Conservation (phyloP, 2,113 vertebrate species). For the Cacatua alba region DNA sequence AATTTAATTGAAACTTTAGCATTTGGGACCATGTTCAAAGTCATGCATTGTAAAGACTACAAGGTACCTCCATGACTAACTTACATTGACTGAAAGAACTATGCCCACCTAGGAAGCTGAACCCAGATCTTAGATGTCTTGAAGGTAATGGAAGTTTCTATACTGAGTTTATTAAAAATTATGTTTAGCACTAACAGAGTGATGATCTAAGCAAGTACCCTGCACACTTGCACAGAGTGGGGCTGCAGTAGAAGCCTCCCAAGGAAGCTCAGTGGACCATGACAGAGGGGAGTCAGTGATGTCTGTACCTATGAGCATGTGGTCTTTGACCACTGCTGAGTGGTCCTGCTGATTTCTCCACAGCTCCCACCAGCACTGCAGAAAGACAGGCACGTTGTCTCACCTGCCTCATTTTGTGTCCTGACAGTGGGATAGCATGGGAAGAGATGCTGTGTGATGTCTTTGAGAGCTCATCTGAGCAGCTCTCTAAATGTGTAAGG, state of each 20-base stretch:
- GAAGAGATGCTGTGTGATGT: neutral
- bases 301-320: fast-evolving
- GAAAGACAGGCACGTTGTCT: neutral
- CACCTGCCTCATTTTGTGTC: neutral
- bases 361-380: fast-evolving
- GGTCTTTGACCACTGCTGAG: fast-evolving
- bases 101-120: neutral
- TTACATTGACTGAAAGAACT: neutral
- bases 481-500: neutral
- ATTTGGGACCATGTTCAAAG: neutral
- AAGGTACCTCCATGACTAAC: neutral
- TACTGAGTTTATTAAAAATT: neutral
- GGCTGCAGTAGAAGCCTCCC: neutral
- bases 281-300: neutral
- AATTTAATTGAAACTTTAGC: neutral
- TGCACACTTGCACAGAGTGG: neutral
- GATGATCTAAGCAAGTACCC: neutral
- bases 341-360: neutral
- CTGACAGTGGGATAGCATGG: neutral
- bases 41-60: neutral
- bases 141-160: neutral
- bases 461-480: neutral
- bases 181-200: neutral
- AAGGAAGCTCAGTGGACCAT: neutral
- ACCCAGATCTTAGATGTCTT: neutral